Evolutionary conservation across 2,888 invertebrate genomes (phyloP), one percentile per base, ranked within the genome.

Genomic region (Scaeva pyrastri): DNA sequence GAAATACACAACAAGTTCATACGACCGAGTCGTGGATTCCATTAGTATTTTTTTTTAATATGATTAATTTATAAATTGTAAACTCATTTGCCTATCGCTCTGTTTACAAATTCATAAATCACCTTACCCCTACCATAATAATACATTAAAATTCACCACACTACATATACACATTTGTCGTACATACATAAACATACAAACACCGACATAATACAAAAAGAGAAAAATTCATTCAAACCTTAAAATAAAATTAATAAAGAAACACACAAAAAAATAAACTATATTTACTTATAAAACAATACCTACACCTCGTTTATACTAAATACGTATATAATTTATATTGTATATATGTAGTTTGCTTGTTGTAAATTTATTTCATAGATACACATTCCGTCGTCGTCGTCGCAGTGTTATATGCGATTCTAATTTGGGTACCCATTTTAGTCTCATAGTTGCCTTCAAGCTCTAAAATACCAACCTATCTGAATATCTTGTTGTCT

Each of bases 391-490:
- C 78, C 70, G 78, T 36, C 68, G 39, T 52, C 39, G 75, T 80
- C 70, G 78, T 36, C 68, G 39, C 68, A 52, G 75, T 80, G 66
- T 58, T 72, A 60, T 72, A 60, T 79, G 66, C 66, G 77, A 77
- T 62, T 86, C 70, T 70, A 77, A 81, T 81, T 86, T 74, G 81
- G 50, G 81, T 86, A 86, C 81, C 85, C 81, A 73, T 56, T 81
- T 86, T 86, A 86, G 85, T 86, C 85, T 86, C 81, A 23, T 64
- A 86, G 62, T 71, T 77, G 73, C 48, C 72, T 73, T 73, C 76
- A 50, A 71, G 73, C 60, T 48, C 66, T 70, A 11, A 36, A 43
- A 62, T 21, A 60, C 60, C 31, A 16, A 41, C 45, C 60, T 12
- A 19, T 62, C 56, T 48, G 14, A 5, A 8, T 23, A 56, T n/a